These are phyloP conservation scores for Microtus pennsylvanicus DNA, from an alignment of 2,113 vertebrate species.

Conservation along the genomic window DNA sequence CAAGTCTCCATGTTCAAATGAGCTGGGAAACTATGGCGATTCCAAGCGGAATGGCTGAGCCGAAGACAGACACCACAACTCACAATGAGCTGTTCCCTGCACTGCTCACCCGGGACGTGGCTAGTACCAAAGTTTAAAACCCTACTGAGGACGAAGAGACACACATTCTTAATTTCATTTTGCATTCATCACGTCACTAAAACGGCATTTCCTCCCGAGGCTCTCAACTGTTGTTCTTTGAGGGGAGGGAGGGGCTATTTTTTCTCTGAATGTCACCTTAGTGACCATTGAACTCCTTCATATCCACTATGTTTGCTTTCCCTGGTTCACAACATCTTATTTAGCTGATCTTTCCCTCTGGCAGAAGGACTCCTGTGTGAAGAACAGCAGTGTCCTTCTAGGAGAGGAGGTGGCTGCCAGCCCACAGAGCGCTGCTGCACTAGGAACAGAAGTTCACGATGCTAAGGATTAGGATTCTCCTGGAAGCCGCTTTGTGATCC, in stretches of 20 bases:
- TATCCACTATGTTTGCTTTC: background rate
- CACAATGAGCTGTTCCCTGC: background rate
- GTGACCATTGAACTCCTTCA: constrained; percentile 19
- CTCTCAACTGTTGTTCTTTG: background rate
- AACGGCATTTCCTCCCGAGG: constrained; percentile 27
- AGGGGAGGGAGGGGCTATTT: background rate
- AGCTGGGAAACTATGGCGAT: background rate
- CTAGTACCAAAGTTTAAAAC: background rate
- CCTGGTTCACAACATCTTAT: background rate
- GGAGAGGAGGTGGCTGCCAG: background rate
- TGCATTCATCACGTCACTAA: background rate
- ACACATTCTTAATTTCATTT: background rate
- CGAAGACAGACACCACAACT: background rate
- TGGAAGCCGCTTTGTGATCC: background rate
- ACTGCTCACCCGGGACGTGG: background rate
- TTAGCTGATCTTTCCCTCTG: constrained; percentile 33
- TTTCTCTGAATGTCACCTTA: background rate
- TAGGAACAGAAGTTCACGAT: background rate
- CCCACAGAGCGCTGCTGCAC: background rate
- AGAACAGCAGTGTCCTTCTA: background rate
- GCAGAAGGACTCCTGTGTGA: background rate
- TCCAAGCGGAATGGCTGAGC: background rate
- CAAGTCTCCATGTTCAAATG: background rate
- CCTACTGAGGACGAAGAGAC: background rate
- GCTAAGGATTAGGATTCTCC: background rate